These are phyloP conservation scores for Sciurus niger DNA, from an alignment of 2,113 vertebrate genomes.

Conservation along the genomic window DNA sequence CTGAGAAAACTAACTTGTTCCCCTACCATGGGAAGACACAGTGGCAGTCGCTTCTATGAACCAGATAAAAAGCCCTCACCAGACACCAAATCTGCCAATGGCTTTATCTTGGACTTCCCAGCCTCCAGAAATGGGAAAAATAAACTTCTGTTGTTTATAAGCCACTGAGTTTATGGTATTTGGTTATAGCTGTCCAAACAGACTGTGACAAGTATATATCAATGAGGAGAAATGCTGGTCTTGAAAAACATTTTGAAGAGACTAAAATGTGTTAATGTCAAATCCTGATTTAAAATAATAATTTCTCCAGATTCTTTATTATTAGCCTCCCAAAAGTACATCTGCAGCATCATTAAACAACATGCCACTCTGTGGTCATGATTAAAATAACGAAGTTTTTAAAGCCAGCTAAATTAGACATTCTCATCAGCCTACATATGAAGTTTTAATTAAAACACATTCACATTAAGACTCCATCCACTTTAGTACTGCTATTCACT, in stretches of 20 bases:
- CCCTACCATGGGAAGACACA: background rate
- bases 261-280: conserved; percentile 45
- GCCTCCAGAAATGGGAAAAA: background rate
- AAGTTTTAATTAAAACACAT: conserved; percentile 80
- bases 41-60: background rate
- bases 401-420: conserved; percentile 67
- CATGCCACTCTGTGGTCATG: conserved; percentile 29
- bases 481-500: conserved; percentile 61
- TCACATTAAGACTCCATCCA: conserved; percentile 66
- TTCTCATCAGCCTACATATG: conserved; percentile 65
- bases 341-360: conserved; percentile 65
- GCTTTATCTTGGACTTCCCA: background rate
- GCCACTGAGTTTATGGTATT: background rate
- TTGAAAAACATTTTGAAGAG: conserved; percentile 60
- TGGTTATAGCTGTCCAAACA: background rate
- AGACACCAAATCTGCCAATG: background rate
- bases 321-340: conserved; percentile 61
- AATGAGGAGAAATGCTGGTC: background rate
- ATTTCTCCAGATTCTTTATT: conserved; percentile 57
- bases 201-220: background rate
- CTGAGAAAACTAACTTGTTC: background rate
- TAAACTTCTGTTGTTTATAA: background rate
- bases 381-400: conserved; percentile 73
- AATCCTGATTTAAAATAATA: conserved; percentile 58
- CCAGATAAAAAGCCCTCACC: background rate